Evolutionary conservation across 2,113 vertebrate species (phyloP).

Genomic region (Orientallactaga bullata): DNA sequence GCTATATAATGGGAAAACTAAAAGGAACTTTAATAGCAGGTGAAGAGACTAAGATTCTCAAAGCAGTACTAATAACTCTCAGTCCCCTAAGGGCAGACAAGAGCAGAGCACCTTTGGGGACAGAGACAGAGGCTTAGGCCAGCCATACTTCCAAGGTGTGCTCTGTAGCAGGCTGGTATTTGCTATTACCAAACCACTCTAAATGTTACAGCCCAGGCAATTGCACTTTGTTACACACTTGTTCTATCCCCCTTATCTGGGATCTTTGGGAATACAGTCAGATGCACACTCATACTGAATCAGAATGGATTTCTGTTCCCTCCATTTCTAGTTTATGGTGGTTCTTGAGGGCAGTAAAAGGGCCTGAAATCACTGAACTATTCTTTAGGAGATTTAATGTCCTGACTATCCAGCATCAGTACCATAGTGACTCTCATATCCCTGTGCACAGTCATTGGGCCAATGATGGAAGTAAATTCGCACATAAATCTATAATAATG

Average conservation of each 20-base stretch:
- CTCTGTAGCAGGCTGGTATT: background rate
- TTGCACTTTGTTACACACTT: background rate
- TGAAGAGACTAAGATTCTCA: slow-evolving; percentile 35
- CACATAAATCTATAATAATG: background rate
- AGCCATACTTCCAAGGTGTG: background rate
- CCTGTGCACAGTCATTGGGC: background rate
- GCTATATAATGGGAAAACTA: background rate
- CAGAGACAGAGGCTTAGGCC: background rate
- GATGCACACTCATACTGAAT: background rate
- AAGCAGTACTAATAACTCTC: background rate
- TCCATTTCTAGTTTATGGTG: background rate
- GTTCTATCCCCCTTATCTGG: background rate
- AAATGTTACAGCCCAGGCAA: background rate
- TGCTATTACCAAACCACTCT: background rate
- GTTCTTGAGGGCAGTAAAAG: background rate
- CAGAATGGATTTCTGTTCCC: background rate
- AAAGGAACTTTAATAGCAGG: slow-evolving; percentile 38
- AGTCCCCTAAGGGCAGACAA: background rate
- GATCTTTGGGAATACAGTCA: background rate
- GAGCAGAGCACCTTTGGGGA: background rate
- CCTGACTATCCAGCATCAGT: background rate
- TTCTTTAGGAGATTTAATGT: background rate
- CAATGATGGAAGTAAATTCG: background rate
- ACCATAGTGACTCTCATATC: background rate
- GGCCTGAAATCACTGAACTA: background rate